A percentile compares a stretch with the other conserved stretches of the same genome.
phyloP scores from a whole-genome alignment of 2,888 invertebrate species.

The Epirrhoe alternata region DNA sequence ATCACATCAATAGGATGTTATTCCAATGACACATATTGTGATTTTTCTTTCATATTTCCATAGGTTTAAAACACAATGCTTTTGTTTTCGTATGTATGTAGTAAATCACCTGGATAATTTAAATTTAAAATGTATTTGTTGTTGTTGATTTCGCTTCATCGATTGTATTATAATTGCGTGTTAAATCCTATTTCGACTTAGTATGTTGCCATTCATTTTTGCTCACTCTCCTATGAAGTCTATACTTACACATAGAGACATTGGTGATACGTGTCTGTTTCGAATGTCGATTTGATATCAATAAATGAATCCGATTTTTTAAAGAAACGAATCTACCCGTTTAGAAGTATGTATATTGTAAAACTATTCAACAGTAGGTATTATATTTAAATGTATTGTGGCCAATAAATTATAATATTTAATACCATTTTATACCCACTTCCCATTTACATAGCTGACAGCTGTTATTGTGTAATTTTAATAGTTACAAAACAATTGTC shows the following conservation, averaged over 20 bases:
- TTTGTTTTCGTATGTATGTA: constrained; percentile 63
- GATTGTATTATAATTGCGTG: constrained; percentile 59
- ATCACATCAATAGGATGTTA: constrained; percentile 72
- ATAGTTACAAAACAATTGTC: constrained; percentile 80
- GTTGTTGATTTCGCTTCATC: constrained; percentile 67
- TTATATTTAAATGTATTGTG: constrained; percentile 74
- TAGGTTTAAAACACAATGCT: constrained; percentile 70
- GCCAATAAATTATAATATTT: constrained; percentile 83
- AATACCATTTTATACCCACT: constrained; percentile 83
- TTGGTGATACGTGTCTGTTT: constrained; percentile 33
- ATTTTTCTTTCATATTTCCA: constrained; percentile 77
- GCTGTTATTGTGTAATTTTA: constrained; percentile 76
- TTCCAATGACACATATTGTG: constrained; percentile 80
- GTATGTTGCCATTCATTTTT: constrained; percentile 63
- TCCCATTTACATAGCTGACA: constrained; percentile 79
- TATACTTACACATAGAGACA: constrained; percentile 42
- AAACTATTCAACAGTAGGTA: constrained; percentile 71
- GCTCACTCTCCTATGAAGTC: constrained; percentile 54
- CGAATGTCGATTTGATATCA: constrained; percentile 46
- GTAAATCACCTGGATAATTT: constrained; percentile 65
- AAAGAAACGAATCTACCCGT: constrained; percentile 61
- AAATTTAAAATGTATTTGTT: constrained; percentile 62
- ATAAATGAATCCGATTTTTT: constrained; percentile 50
- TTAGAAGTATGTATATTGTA: constrained; percentile 64
- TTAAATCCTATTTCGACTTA: constrained; percentile 50